These are phyloP conservation scores for Patagioenas fasciata DNA, from an alignment of 2,113 vertebrate genomes.

Conservation along the genomic window DNA sequence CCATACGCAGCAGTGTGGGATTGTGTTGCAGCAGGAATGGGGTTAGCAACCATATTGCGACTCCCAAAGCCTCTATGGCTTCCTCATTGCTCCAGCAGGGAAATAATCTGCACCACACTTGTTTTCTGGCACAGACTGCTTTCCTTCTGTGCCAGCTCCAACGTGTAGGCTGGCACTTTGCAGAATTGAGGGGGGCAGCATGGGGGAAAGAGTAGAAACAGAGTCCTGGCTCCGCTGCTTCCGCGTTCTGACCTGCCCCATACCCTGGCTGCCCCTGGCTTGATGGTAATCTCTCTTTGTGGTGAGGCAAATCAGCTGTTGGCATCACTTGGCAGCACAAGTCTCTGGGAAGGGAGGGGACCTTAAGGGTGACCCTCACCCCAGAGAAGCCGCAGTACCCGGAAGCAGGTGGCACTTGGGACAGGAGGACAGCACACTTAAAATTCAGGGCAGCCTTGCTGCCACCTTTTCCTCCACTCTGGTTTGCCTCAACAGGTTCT, in stretches of 20 bases:
- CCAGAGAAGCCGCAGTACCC: background rate
- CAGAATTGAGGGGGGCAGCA: background rate
- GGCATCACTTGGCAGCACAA: accelerated
- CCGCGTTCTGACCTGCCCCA: background rate
- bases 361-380: background rate
- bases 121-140: conserved; percentile 34
- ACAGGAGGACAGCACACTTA: background rate
- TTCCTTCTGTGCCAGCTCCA: conserved; percentile 34
- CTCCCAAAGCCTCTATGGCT: background rate
- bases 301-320: background rate
- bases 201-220: background rate
- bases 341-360: too few species aligned
- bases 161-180: conserved; percentile 61
- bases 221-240: background rate
- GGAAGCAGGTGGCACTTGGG: background rate
- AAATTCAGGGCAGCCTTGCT: background rate
- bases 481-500: accelerated
- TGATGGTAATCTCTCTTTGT: accelerated
- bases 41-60: conserved; percentile 13
- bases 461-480: too few species aligned
- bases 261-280: background rate
- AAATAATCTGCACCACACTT: conserved; percentile 57
- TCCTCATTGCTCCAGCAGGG: conserved; percentile 26
- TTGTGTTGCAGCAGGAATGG: background rate
- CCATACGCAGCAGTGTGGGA: accelerated